Evolutionary conservation across 2,113 vertebrate species (phyloP).

Genomic region (Aix galericulata): DNA sequence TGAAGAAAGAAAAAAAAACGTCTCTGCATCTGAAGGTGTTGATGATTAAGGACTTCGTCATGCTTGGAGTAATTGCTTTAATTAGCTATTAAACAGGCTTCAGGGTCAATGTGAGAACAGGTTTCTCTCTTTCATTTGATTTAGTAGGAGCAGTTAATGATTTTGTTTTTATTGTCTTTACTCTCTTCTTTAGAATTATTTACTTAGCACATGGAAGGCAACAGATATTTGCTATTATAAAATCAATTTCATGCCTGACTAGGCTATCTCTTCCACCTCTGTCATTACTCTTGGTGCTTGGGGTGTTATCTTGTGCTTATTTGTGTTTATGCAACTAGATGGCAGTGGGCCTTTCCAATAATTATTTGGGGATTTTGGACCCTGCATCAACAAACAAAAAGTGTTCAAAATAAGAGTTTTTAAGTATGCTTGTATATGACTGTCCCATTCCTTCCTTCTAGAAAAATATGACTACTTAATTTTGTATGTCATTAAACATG

Average conservation of each 20-base stretch:
- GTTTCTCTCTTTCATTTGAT: slow-evolving; percentile 88
- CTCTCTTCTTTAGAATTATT: slow-evolving; percentile 92
- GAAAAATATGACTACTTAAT: slow-evolving; percentile 21
- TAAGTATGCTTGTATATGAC: slow-evolving; percentile 24
- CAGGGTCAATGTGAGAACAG: slow-evolving; percentile 90
- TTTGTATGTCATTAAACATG: background rate
- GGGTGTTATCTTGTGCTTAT: slow-evolving; percentile 77
- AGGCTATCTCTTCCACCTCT: slow-evolving; percentile 85
- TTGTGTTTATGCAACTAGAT: slow-evolving; percentile 79
- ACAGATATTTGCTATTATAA: slow-evolving; percentile 97
- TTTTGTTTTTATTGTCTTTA: slow-evolving; percentile 91
- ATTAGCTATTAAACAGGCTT: slow-evolving; percentile 93
- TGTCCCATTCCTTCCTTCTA: background rate
- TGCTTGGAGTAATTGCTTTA: slow-evolving; percentile 91
- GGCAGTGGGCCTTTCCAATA: slow-evolving; percentile 68
- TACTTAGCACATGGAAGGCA: slow-evolving; percentile 91
- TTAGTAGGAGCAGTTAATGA: slow-evolving; percentile 91
- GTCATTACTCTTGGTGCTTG: slow-evolving; percentile 80
- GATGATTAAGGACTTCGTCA: slow-evolving; percentile 84
- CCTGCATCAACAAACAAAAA: slow-evolving; percentile 54
- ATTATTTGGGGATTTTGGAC: slow-evolving; percentile 77
- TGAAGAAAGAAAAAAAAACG: background rate
- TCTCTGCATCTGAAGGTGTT: slow-evolving; percentile 30
- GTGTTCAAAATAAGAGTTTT: slow-evolving; percentile 48
- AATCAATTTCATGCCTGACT: slow-evolving; percentile 98